These are phyloP conservation scores for Psilanteris sp. DNA, from an alignment of 1,140 invertebrate species.

Conservation along the genomic window DNA sequence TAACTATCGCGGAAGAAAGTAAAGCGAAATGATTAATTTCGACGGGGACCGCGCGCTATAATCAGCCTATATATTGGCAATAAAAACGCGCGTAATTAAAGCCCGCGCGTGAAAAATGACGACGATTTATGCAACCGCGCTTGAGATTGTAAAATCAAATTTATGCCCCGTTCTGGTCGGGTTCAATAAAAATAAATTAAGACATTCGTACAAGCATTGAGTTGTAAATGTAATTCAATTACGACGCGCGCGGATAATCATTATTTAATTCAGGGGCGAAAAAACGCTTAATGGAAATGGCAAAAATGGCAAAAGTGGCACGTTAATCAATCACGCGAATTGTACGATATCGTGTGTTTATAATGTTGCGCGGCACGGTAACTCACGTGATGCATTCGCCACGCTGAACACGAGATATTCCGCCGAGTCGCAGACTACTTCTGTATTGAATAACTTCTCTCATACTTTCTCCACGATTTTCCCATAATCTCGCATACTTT, in stretches of 20 bases:
- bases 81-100: constrained; percentile 14
- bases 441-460: constrained; percentile 57
- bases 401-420: constrained; percentile 29
- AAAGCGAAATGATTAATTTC: constrained; percentile 51
- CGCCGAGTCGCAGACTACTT: constrained; percentile 53
- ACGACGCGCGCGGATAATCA: constrained; percentile 9
- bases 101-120: constrained; percentile 6
- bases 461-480: constrained; percentile 59
- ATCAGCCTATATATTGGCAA: constrained; percentile 6
- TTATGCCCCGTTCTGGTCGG: constrained; percentile 5
- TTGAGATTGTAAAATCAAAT: constrained; percentile 15
- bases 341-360: constrained; percentile 35
- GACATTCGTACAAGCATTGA: background rate
- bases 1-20: constrained; percentile 43
- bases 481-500: constrained; percentile 60
- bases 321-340: constrained; percentile 57
- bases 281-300: constrained; percentile 6
- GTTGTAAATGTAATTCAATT: constrained; percentile 39
- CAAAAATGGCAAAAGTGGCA: constrained; percentile 48
- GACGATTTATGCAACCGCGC: constrained; percentile 26
- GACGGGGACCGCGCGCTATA: constrained; percentile 28
- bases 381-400: constrained; percentile 40
- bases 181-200: constrained; percentile 18
- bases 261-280: constrained; percentile 12
- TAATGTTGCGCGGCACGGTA: constrained; percentile 13